Evolutionary conservation across 2,888 invertebrate genomes (phyloP).

Genomic region (Stenodera caucasica): DNA sequence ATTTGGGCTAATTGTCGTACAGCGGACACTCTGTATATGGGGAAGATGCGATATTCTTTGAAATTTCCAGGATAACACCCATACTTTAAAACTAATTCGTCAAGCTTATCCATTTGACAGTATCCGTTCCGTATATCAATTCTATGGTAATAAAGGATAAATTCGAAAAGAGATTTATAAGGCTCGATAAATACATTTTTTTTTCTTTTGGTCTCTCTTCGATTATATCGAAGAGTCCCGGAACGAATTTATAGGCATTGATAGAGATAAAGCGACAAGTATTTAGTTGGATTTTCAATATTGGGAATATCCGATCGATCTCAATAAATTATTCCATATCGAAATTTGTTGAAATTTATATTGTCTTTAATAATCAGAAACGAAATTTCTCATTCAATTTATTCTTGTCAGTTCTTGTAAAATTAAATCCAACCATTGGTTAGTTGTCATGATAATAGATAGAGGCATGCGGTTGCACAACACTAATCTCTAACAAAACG

Average conservation of each 20-base stretch:
- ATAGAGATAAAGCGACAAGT: background rate
- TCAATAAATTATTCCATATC: too few relatives aligned
- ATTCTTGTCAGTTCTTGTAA: background rate
- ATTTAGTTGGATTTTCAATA: conserved; percentile 18
- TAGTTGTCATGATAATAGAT: conserved; percentile 37
- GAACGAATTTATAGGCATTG: conserved; percentile 15
- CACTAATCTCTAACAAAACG: conserved; percentile 33
- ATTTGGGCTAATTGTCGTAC: too few relatives aligned
- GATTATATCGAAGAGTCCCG: conserved; percentile 6
- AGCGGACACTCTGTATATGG: too few relatives aligned
- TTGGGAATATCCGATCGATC: conserved; percentile 22
- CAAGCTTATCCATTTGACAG: conserved; percentile 8
- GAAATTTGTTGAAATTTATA: too few relatives aligned
- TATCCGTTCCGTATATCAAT: conserved; percentile 3
- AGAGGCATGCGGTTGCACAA: conserved; percentile 31
- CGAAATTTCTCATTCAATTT: too few relatives aligned
- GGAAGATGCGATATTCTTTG: too few relatives aligned
- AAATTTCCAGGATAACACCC: too few relatives aligned
- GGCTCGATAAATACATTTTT: too few relatives aligned
- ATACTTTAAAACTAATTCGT: conserved; percentile 6
- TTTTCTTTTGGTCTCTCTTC: too few relatives aligned
- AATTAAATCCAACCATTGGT: conserved; percentile 12
- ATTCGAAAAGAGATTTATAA: background rate
- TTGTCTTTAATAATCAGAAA: too few relatives aligned
- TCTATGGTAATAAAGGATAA: background rate